Evolutionary conservation across 2,113 vertebrate species (phyloP).

Genomic region (Chamaea fasciata): DNA sequence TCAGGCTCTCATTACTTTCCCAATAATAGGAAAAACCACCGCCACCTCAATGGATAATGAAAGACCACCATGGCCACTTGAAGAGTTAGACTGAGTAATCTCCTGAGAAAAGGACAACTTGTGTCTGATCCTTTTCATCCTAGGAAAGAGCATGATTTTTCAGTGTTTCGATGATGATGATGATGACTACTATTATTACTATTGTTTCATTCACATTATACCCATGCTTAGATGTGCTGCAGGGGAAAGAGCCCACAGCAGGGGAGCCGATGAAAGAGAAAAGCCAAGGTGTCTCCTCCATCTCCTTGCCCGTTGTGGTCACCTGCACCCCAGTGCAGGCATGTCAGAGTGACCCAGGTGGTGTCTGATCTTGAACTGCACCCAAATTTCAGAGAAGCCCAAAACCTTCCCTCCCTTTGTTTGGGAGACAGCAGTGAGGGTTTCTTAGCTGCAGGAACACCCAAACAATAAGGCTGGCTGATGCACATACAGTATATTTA

Average conservation of each 20-base stretch:
- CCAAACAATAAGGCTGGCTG: background rate
- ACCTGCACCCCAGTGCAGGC: background rate
- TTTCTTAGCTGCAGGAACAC: background rate
- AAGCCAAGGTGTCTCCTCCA: background rate
- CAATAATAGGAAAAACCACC: background rate
- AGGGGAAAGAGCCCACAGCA: background rate
- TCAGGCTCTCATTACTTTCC: background rate
- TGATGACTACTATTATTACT: no score
- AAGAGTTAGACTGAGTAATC: background rate
- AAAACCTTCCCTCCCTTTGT: background rate
- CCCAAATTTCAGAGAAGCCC: background rate
- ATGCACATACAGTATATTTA: background rate
- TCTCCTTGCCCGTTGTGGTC: accelerated
- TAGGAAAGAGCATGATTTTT: background rate
- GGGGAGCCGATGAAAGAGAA: background rate
- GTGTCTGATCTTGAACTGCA: background rate
- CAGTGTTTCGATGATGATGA: background rate
- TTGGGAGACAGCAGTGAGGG: background rate
- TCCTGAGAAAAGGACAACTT: background rate
- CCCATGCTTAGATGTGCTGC: background rate
- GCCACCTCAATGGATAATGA: no score
- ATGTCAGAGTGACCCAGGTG: background rate
- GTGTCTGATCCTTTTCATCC: background rate
- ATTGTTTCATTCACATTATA: background rate
- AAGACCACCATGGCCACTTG: background rate